Evolutionary conservation across 1,140 invertebrate species (phyloP).

Genomic region (Nebria ingens): DNA sequence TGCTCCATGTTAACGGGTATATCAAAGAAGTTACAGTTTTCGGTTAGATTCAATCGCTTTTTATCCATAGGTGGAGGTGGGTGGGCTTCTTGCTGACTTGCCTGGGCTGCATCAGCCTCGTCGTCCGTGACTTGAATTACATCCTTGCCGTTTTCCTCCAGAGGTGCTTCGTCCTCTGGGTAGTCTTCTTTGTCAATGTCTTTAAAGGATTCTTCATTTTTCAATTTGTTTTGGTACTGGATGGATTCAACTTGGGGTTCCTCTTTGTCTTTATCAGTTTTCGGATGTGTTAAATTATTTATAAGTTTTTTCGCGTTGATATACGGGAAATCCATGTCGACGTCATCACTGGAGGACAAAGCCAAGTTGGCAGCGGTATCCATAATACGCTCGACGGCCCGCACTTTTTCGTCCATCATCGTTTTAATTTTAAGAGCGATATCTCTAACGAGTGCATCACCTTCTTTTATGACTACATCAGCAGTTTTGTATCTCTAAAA

Average conservation of each 20-base stretch:
- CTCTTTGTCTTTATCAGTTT: constrained; percentile 23
- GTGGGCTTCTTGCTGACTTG: neutral
- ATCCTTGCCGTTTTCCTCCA: neutral
- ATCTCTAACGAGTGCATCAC: constrained; percentile 57
- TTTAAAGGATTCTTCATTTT: neutral
- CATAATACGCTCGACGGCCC: constrained; percentile 71
- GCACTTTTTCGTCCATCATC: constrained; percentile 77
- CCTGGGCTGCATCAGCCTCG: neutral
- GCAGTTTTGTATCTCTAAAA: constrained; percentile 62
- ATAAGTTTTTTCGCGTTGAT: constrained; percentile 65
- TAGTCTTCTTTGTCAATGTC: neutral
- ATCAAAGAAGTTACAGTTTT: constrained; percentile 67
- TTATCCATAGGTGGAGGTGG: constrained; percentile 33
- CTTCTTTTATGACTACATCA: constrained; percentile 55
- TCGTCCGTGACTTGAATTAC: constrained; percentile 12
- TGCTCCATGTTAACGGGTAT: constrained; percentile 70
- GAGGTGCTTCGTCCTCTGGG: neutral
- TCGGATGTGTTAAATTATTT: constrained; percentile 18
- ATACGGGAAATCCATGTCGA: constrained; percentile 54
- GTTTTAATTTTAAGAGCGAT: constrained; percentile 68
- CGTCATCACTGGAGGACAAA: constrained; percentile 45
- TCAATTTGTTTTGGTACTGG: constrained; percentile 30
- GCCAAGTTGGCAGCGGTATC: constrained; percentile 69
- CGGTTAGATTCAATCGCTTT: constrained; percentile 43
- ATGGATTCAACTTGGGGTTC: constrained; percentile 33